Evolutionary conservation across 2,888 invertebrate species (phyloP).

Genomic region (Bembecia ichneumoniformis): DNA sequence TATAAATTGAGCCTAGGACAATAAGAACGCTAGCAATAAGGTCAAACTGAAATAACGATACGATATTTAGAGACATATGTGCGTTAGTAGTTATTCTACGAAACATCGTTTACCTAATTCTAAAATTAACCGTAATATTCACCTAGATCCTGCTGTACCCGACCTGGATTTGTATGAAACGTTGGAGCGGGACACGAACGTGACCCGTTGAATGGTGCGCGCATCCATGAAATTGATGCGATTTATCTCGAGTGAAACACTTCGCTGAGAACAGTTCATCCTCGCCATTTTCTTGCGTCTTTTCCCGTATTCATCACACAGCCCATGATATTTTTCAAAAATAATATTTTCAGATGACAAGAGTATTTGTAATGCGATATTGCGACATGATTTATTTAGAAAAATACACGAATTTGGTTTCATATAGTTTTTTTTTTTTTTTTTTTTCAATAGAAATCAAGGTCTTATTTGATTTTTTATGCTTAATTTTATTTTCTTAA

Average conservation of each 20-base stretch:
- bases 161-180: slow-evolving; percentile 22
- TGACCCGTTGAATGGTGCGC: neutral
- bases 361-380: too few relatives aligned
- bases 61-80: slow-evolving; percentile 7
- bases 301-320: neutral
- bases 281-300: neutral
- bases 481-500: too few relatives aligned
- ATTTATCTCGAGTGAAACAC: neutral
- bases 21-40: too few relatives aligned
- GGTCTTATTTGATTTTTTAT: too few relatives aligned
- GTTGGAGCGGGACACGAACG: slow-evolving; percentile 11
- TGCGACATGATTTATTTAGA: too few relatives aligned
- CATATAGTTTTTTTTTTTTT: too few relatives aligned
- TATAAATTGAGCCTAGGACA: too few relatives aligned
- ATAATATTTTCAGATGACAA: too few relatives aligned
- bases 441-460: too few relatives aligned
- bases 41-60: too few relatives aligned
- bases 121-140: neutral
- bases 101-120: neutral
- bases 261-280: neutral
- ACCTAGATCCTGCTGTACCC: neutral
- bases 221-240: neutral
- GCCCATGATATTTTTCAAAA: too few relatives aligned
- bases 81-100: neutral
- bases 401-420: too few relatives aligned